Conservation (phyloP, 2,888 invertebrate genomes). For the Cantharis lateralis region DNA sequence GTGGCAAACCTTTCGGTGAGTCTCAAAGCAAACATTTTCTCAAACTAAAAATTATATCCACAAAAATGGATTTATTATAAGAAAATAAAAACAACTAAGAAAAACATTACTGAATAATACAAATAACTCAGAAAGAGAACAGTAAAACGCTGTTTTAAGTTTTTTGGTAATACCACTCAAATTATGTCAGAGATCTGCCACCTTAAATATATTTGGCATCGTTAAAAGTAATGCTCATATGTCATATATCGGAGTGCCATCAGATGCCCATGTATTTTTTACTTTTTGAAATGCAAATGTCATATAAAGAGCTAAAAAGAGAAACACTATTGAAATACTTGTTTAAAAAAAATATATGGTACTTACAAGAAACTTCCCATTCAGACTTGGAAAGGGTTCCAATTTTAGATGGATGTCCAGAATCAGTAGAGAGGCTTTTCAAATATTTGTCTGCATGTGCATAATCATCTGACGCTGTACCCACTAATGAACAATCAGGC, state of each 20-base stretch:
- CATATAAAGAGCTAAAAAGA: conserved; percentile 72
- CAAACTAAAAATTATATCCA: no score
- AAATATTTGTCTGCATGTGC: conserved; percentile 69
- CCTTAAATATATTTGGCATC: not conserved
- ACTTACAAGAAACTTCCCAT: conserved; percentile 93
- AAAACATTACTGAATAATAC: no score
- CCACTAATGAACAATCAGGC: conserved; percentile 60
- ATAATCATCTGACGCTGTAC: conserved; percentile 70
- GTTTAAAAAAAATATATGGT: conserved; percentile 21
- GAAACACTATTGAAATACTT: conserved; percentile 30
- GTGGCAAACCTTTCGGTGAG: not conserved
- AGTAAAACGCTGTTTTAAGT: not conserved
- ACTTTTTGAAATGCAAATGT: conserved; percentile 84
- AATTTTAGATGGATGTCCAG: conserved; percentile 55
- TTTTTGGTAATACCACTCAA: not conserved
- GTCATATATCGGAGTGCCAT: conserved; percentile 66
- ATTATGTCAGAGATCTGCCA: not conserved
- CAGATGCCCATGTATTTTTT: conserved; percentile 66
- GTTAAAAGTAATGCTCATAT: conserved; percentile 37
- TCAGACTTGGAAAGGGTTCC: conserved; percentile 88
- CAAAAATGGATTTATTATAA: no score
- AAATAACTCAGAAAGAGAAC: not conserved
- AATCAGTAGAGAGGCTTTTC: conserved; percentile 52
- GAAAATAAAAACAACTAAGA: no score
- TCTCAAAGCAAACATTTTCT: not conserved